Base-by-base conservation (phyloP, 2,888 invertebrate genomes). In the Mycalesis mineus region DNA sequence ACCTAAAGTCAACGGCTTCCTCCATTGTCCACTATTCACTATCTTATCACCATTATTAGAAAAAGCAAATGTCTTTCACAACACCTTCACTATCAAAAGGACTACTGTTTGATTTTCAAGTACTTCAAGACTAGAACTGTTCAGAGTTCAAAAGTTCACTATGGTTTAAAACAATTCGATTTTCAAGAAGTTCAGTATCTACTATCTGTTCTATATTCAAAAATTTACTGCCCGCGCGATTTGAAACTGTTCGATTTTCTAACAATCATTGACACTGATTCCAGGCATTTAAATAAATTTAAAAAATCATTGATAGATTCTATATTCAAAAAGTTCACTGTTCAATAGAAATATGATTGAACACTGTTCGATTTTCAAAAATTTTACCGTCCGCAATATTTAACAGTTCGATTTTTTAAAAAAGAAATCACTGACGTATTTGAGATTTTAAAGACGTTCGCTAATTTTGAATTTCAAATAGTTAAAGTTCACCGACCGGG, bases 1-100 rank as follows among this genome's bases (percentile, higher is more conserved):
- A 87, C 85, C 82, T 75, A 8, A 79, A 69, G 66, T 82, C 82
- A 7, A 71, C 72, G 41, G 75, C 72, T 60, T 77, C 80, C 66
- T 72, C 74, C 77, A 76, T 77, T 68, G 8, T n/a, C 55, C 67
- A 68, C 55, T 53, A 58, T 36, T n/a, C 58, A 65, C 70, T 68
- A 69, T 61, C 80, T 77, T 59, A 71, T 58, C 73, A 82, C 72
- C 79, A 81, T 81, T 51, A 65, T 73, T 49, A 36, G 22, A 52
- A 55, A 59, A 58, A 47, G 62, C 60, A 36, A 37, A 53, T 52
- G 42, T 42, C 36, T 58, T 41, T 47, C 45, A 51, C 6, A 52
- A 17, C 17, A 55, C 55, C 52, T 36, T 36, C 36, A 36, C 36
- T 11, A 36, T 36, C 11, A 36, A 4, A 11, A 36, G 4, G 4